A percentile compares a stretch with the other conserved stretches of the same genome.
Evolutionary conservation across 2,113 vertebrate genomes (phyloP).

Genomic region (Columbina picui): DNA sequence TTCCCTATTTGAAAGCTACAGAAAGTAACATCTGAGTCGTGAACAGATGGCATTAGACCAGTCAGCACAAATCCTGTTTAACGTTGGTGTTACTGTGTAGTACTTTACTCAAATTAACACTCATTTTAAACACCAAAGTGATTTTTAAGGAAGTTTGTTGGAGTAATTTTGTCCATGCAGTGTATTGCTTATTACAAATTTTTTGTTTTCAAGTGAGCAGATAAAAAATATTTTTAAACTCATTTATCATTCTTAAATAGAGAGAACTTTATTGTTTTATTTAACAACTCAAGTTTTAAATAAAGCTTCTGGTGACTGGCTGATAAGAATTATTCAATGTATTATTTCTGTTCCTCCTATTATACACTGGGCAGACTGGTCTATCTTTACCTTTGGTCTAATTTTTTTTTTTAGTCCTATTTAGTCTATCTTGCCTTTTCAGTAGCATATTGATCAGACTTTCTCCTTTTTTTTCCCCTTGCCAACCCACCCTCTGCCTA

Average conservation of each 20-base stretch:
- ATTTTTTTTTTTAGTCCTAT: background rate
- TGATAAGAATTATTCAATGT: background rate
- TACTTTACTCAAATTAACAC: background rate
- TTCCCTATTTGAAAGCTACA: background rate
- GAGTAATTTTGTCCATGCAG: background rate
- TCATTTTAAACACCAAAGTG: background rate
- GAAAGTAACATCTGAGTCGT: background rate
- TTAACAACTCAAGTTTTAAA: background rate
- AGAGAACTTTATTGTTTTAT: background rate
- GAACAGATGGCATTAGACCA: constrained; percentile 57
- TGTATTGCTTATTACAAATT: background rate
- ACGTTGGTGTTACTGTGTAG: background rate
- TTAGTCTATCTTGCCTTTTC: constrained; percentile 26
- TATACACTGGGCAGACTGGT: background rate
- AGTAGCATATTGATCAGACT: background rate
- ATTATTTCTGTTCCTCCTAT: background rate
- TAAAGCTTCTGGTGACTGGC: background rate
- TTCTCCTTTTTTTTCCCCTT: constrained; percentile 26
- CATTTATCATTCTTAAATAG: background rate
- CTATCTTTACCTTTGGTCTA: background rate
- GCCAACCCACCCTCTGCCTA: constrained; percentile 32
- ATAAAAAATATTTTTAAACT: background rate
- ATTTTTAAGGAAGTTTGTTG: constrained; percentile 1
- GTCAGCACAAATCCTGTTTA: constrained; percentile 27
- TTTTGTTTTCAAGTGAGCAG: background rate